phyloP scores from a whole-genome alignment of 2,797 vertebrate genomes.

The Pristis pectinata region DNA sequence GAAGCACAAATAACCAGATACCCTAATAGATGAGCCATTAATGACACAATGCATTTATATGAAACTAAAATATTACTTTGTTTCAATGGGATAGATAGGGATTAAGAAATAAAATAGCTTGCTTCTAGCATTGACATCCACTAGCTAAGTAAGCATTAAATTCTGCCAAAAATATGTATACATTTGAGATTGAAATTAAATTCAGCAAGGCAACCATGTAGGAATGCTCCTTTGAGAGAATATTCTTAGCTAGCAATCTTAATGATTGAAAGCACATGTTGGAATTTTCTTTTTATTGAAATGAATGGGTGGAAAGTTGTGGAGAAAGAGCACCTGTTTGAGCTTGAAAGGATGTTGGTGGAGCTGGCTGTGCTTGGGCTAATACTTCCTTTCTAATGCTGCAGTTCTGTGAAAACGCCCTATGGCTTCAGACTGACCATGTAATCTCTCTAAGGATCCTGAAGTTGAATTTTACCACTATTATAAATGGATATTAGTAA shows the following conservation, averaged over 20 bases:
- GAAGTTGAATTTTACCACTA: background rate
- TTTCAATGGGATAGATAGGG: background rate
- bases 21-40: background rate
- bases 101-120: background rate
- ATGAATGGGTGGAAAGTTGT: too few species aligned
- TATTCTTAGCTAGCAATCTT: too few species aligned
- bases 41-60: background rate
- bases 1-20: background rate
- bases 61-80: background rate
- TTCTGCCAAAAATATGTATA: background rate
- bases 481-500: background rate
- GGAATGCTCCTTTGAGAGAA: background rate
- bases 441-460: background rate
- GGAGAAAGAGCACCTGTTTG: too few species aligned
- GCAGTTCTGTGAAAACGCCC: too few species aligned
- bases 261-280: too few species aligned
- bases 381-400: too few species aligned
- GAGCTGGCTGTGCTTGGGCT: too few species aligned
- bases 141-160: background rate
- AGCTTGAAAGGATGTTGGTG: too few species aligned
- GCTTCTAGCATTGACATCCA: background rate
- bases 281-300: too few species aligned
- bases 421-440: too few species aligned
- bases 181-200: background rate
- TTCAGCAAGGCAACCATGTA: background rate